Evolutionary conservation across 2,113 vertebrate genomes (phyloP), one percentile per base, ranked within the genome.

Genomic region (Corapipo altera): DNA sequence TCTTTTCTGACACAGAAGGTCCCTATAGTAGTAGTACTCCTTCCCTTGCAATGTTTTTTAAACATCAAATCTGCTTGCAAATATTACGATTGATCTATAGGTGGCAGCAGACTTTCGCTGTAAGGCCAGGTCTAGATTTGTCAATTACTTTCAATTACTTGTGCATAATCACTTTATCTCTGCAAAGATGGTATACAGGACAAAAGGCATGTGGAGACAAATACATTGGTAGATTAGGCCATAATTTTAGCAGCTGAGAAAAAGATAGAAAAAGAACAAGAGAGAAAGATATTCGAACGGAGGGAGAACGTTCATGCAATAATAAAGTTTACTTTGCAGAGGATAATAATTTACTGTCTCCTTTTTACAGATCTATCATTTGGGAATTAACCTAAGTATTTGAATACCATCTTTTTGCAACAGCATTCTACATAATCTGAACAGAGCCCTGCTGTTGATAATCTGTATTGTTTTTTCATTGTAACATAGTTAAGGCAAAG

Each of bases 91-190:
- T 77, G 82, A 85, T 89, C 98, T 95, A 97, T 97, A 98, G 98
- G 85, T 98, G 98, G 98, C 98, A 98, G 97, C 97, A 97, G 94
- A 92, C 43, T 69, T 97, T 96, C 96, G 96, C 85, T 85, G n/a
- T 90, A 96, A 70, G 44, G 33, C 54, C n/a, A 48, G 54, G 41
- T 8, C 28, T 35, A 59, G 67, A 35, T 13, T 44, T 94, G 78
- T 75, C 84, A 70, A 54, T 85, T 93, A 41, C n/a, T 96, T 97
- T 69, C 81, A 76, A 81, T 85, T 85, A 64, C 26, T 92, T 76
- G 30, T 89, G 35, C n/a, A 52, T 88, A 67, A 61, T 79, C 37
- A 33, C 37, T 92, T 95, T 14, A 72, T 77, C 75, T 90, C 48
- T 65, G 19, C 84, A 78, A 96, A 91, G 61, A 88, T 46, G 32